Conservation (phyloP, 2,888 invertebrate genomes). For the Ormyrus thymus region DNA sequence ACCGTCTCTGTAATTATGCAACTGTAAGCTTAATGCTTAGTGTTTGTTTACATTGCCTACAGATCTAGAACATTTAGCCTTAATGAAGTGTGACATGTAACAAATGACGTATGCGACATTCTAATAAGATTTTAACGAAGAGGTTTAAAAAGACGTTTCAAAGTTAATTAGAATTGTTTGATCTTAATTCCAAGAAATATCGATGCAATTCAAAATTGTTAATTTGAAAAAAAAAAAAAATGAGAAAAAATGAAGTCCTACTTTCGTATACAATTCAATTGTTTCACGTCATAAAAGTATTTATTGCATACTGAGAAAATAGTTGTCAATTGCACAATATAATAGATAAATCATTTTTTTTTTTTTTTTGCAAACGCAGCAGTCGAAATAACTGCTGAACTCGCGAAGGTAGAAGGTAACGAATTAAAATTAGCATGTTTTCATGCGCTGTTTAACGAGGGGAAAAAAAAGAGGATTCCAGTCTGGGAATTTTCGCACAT, state of each 20-base stretch:
- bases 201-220: too few relatives aligned
- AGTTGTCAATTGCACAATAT: neutral
- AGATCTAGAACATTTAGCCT: constrained; percentile 34
- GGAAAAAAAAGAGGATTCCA: neutral
- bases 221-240: too few relatives aligned
- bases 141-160: too few relatives aligned
- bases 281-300: too few relatives aligned
- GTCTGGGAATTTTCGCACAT: constrained; percentile 32
- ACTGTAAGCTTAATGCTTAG: neutral
- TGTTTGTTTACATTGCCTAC: neutral
- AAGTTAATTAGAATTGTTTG: too few relatives aligned
- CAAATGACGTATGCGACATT: neutral
- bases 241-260: neutral
- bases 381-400: too few relatives aligned
- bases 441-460: neutral
- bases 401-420: neutral
- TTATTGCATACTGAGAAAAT: constrained; percentile 14
- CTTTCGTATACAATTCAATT: neutral
- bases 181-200: too few relatives aligned
- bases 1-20: too few relatives aligned
- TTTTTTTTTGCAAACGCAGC: too few relatives aligned
- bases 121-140: too few relatives aligned
- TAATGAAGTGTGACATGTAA: neutral
- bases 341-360: constrained; percentile 6
- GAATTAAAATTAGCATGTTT: neutral